Percentiles rank a stretch among this genome's conserved stretches.
Conservation (phyloP, 2,113 vertebrate genomes). For the Ameiurus melas region DNA sequence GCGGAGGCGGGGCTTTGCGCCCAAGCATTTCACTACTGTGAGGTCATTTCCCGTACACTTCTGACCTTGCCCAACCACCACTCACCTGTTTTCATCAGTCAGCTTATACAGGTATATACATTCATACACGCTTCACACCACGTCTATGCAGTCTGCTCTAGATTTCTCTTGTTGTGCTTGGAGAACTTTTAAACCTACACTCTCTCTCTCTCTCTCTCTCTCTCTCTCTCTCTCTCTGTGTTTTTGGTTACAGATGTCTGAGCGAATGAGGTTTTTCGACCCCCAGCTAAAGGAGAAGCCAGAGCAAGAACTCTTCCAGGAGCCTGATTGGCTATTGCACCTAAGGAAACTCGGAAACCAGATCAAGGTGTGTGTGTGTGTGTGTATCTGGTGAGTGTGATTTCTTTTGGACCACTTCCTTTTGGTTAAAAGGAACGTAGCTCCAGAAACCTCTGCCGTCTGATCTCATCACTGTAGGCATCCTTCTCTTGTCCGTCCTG, state of each 20-base stretch:
- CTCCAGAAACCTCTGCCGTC: no score
- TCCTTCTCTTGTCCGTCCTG: no score
- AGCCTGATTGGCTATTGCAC: conserved; percentile 84
- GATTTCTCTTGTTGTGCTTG: background rate
- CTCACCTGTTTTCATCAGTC: conserved; percentile 84
- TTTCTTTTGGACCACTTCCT: background rate
- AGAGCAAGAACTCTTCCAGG: conserved; percentile 86
- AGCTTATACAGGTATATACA: conserved; percentile 84
- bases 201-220: background rate
- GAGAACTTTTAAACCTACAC: background rate
- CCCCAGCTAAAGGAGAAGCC: conserved; percentile 93
- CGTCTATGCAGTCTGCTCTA: background rate
- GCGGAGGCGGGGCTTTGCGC: conserved; percentile 89
- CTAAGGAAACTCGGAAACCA: conserved; percentile 81
- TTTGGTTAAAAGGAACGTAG: no score
- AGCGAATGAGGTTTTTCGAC: conserved; percentile 88
- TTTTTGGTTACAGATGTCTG: conserved; percentile 77
- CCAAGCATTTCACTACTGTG: conserved; percentile 96
- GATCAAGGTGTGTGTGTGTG: conserved; percentile 77
- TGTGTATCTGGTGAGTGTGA: background rate
- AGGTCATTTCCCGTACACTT: conserved; percentile 86
- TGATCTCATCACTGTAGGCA: no score
- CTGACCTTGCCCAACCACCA: conserved; percentile 77
- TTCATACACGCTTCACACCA: background rate
- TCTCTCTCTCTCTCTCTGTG: background rate